Conservation (phyloP, 2,888 invertebrate genomes). For the Coenonympha glycerion region DNA sequence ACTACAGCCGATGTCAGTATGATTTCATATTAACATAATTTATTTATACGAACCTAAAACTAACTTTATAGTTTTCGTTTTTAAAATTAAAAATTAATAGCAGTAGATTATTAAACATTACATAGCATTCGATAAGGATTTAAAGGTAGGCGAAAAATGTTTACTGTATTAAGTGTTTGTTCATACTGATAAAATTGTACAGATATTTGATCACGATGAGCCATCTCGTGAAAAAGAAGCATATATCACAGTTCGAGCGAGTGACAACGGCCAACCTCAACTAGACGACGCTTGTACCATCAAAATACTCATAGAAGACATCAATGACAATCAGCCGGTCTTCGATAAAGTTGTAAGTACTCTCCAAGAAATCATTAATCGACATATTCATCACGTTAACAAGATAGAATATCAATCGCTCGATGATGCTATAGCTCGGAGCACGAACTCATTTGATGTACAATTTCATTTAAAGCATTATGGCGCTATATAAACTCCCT, state of each 20-base stretch:
- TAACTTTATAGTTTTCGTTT: background rate
- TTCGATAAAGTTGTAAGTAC: conserved; percentile 86
- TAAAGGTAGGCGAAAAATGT: conserved; percentile 25
- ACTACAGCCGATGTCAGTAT: conserved; percentile 80
- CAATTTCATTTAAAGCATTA: background rate
- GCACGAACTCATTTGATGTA: background rate
- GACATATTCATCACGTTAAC: conserved; percentile 1
- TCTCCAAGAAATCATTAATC: background rate
- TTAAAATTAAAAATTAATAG: no score
- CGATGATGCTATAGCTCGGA: conserved; percentile 17
- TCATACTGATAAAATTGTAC: conserved; percentile 28
- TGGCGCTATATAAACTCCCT: background rate
- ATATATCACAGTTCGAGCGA: conserved; percentile 92
- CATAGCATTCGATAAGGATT: conserved; percentile 15
- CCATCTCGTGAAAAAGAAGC: conserved; percentile 88
- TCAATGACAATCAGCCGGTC: conserved; percentile 92
- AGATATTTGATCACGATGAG: conserved; percentile 92
- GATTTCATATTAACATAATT: conserved; percentile 13
- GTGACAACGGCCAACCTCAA: conserved; percentile 92
- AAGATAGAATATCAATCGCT: conserved; percentile 14
- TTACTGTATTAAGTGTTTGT: background rate
- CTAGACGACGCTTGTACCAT: conserved; percentile 96
- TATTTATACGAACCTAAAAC: background rate
- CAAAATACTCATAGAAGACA: conserved; percentile 91
- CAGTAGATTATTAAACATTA: no score